Evolutionary conservation across 2,113 vertebrate species (phyloP), one percentile per base, ranked within the genome.

Genomic region (Taurulus bubalis): DNA sequence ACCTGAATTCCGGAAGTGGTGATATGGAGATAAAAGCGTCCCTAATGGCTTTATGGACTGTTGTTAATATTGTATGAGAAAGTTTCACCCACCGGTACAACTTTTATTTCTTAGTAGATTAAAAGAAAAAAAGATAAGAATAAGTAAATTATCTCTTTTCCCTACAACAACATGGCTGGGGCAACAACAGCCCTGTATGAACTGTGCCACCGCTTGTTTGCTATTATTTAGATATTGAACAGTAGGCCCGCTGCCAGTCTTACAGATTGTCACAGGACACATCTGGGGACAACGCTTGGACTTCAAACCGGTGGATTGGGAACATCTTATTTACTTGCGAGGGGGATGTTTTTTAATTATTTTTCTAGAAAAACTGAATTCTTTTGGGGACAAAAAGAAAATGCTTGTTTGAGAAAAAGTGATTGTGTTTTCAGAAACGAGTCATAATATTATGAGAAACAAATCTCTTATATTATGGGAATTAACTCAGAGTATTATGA

Each of bases 251-350:
- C 34, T 47, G 71, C 55, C 71, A 74, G 7, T 64, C 47, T 8
- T 40, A 47, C 14, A 40, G n/a, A 62, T 42, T 4, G 10, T 32
- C 53, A 11, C 47, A 40, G 36, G 34, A 5, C 68, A 55, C 45
- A 47, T 47, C 26, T n/a, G 49, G 30, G 74, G 62, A 82, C 59
- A 74, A 0, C 47, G 3, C n/a, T 9, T 79, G 75, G 75, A 79
- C 75, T 78, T 86, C 22, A 75, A 51, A 71, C 75, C 40, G 28
- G 32, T 18, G 15, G 20, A 75, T 34, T n/a, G 1, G 18, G 32
- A 42, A 49, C 15, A 32, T 53, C n/a, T 55, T 76, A 58, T 75
- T 58, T 74, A 75, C 65, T n/a, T 53, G 58, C 9, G 1, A 22
- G 24, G 15, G 8, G 16, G 1, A 0, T 42, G 45, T 47, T 22